Evolutionary conservation across 2,113 vertebrate genomes (phyloP), one percentile per base, ranked within the genome.

Genomic region (Myrmecobius fasciatus): DNA sequence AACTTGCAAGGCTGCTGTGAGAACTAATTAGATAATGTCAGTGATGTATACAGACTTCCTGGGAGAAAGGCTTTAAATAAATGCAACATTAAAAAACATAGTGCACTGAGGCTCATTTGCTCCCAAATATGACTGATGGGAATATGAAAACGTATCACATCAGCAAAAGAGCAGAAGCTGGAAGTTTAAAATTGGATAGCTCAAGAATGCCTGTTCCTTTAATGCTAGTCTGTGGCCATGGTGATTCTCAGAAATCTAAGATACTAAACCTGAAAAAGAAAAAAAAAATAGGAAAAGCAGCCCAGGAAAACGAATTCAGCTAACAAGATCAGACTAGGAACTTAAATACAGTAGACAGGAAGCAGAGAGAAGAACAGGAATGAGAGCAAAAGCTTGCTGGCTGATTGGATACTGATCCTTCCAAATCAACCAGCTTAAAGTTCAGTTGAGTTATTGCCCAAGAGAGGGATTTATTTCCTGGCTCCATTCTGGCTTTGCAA

Each of bases 401-500:
- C 51, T 75, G 49, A 91, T 67, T 31, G 51, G 48, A 92, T 91
- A 53, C 75, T 92, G 89, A 95, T 48, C 26, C 67, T 94, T 93
- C 47, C 95, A 96, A 92, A 90, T 96, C 75, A 94, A n/a, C 52
- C 53, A 90, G 52, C 49, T 96, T 93, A 89, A 12, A 94, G 20
- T 75, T 31, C 89, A 17, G 51, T 31, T 97, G 75, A 28, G 36
- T 53, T 89, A 47, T 49, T 94, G 48, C 3, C 8, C 36, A 52
- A 26, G 20, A 96, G 90, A 88, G 53, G 25, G 83, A 92, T 95
- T 91, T 96, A 92, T 60, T 95, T 94, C 89, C 22, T 53, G 31
- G 17, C 7, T 94, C 88, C 92, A 43, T 52, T 49, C 36, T 54
- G 67, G 3, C 90, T 89, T 95, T 95, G 89, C 91, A 48, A 96